Evolutionary conservation across 35 echinoderm and acorn worm genomes (phyloP).

Genomic region (Acanthaster planci): DNA sequence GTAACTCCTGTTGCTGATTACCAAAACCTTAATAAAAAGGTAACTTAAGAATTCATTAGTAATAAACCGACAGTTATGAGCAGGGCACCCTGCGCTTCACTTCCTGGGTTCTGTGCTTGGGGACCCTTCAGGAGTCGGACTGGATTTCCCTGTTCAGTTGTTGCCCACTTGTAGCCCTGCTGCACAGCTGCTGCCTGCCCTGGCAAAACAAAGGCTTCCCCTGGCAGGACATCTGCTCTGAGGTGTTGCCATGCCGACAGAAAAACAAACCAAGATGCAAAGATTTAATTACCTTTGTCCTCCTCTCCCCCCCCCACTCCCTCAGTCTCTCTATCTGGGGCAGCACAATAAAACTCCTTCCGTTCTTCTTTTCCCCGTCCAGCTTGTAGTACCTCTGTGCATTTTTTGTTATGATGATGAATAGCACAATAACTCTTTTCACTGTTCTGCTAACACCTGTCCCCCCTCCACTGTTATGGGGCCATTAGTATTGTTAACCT

Average conservation of each 20-base stretch:
- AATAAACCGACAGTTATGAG: too few species aligned
- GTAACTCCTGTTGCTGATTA: too few species aligned
- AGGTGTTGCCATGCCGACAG: background rate
- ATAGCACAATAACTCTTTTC: background rate
- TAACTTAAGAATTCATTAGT: too few species aligned
- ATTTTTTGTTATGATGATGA: background rate
- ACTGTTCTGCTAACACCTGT: background rate
- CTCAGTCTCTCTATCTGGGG: background rate
- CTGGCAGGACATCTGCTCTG: conserved; percentile 22
- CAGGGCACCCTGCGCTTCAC: too few species aligned
- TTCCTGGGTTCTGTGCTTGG: too few species aligned
- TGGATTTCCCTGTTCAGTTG: too few species aligned
- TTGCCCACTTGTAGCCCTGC: background rate
- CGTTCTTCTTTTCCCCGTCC: background rate
- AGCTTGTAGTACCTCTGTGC: background rate
- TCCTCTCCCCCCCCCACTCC: too few species aligned
- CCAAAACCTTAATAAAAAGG: too few species aligned
- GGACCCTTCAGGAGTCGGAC: too few species aligned
- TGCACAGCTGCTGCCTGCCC: background rate
- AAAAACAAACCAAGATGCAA: conserved; percentile 5
- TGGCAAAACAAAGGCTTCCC: conserved; percentile 20
- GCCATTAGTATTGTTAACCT: conserved; percentile 46
- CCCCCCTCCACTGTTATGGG: too few species aligned
- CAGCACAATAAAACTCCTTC: background rate
- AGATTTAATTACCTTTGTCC: conserved; percentile 32